Base-by-base conservation (phyloP, 2,113 vertebrate species). In the Scomber colias region DNA sequence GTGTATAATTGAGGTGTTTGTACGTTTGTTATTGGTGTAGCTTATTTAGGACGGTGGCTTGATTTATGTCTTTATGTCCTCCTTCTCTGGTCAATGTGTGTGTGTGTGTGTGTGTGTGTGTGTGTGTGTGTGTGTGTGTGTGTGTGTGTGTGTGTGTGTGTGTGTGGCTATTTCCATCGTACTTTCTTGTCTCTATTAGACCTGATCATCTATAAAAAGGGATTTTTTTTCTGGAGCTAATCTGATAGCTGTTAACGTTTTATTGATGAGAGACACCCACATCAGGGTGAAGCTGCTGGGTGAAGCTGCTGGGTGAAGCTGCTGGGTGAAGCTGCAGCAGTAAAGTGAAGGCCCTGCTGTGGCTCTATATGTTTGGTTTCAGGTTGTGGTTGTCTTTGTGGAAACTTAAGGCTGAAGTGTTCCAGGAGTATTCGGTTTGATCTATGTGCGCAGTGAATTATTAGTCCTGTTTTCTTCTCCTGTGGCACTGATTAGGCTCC, bases 401-500 rank as follows among this genome's bases (percentile, higher is more conserved):
- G 21, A 57, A 35, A 68, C 16, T 17, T 3, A 45, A 50, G 48
- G 16, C 44, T 19, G 12, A 44, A 15, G 59, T 76, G 35, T 54
- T 62, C 31, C 77, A 70, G 17, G 45, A 51, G 30, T 16, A 9
- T 56, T 45, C 6, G 2, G 31, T 69, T 57, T 82, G 57, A 89
- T 83, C 69, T 70, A 16, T 66, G 82, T 24, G 76, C 0, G 45
- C 65, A 3, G 21, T 88, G 27, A 89, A 51, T 66, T 71, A 75
- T 80, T 15, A 40, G 35, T 7, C 35, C 35, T 51, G 62, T 87
- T 76, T 72, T 69, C 60, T 48, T 30, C 55, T 44, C 44, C 60
- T 8, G 65, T 76, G 79, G 89, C 80, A 75, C 80, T 91, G 88
- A 88, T 92, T 87, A 71, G 75, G 35, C 48, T 65, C 40, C 63